A percentile compares a stretch with the other conserved stretches of the same genome.
Evolutionary conservation across 2,888 invertebrate genomes (phyloP).

Genomic region (Encarsia formosa): DNA sequence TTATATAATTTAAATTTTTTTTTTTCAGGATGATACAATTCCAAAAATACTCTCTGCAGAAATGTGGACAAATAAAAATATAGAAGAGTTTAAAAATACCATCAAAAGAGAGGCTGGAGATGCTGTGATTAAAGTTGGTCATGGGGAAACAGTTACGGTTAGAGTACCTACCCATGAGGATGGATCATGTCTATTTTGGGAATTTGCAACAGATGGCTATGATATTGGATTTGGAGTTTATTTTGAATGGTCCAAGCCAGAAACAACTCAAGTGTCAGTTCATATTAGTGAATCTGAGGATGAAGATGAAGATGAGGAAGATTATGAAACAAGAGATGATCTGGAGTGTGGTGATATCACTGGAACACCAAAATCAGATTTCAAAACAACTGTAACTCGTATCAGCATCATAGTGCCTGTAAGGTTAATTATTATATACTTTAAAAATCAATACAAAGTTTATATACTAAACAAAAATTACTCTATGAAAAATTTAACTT

Average conservation of each 20-base stretch:
- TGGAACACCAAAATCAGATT: conserved; percentile 36
- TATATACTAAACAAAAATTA: too few species aligned
- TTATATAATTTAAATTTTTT: too few species aligned
- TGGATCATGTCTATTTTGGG: conserved; percentile 94
- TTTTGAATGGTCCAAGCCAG: conserved; percentile 94
- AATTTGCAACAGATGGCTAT: conserved; percentile 97
- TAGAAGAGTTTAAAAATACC: conserved; percentile 85
- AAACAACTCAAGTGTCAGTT: conserved; percentile 81
- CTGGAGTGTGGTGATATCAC: conserved; percentile 51
- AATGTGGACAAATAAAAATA: conserved; percentile 94
- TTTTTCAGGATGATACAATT: background rate
- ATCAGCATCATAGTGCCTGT: conserved; percentile 47
- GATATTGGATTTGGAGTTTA: conserved; percentile 97
- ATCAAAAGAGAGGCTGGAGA: conserved; percentile 78
- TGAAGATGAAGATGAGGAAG: conserved; percentile 72
- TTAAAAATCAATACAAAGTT: too few species aligned
- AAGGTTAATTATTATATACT: conserved; percentile 31
- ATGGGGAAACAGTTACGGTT: conserved; percentile 95
- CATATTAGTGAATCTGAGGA: conserved; percentile 95
- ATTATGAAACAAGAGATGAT: conserved; percentile 59
- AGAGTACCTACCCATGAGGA: conserved; percentile 94
- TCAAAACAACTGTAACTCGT: conserved; percentile 39
- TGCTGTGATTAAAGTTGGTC: conserved; percentile 87
- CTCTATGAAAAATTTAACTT: too few species aligned
- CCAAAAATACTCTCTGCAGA: conserved; percentile 69